phyloP scores from a whole-genome alignment of 2,797 vertebrate species.

The Alouatta caraya region DNA sequence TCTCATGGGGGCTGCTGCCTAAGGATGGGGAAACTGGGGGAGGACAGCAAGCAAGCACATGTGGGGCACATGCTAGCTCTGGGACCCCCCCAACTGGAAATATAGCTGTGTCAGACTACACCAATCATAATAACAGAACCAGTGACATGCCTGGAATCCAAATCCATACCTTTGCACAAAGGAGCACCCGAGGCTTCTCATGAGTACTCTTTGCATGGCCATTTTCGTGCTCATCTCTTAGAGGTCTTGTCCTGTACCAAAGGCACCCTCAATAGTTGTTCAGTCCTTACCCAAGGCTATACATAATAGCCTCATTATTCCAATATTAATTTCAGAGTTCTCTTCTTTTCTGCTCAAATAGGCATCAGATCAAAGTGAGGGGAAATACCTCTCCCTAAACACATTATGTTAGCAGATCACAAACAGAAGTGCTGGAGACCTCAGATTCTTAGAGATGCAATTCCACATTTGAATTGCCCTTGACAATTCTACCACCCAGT shows the following conservation, averaged over 20 bases:
- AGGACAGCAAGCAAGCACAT: neutral
- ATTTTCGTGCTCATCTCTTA: neutral
- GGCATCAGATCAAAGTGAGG: neutral
- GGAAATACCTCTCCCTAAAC: neutral
- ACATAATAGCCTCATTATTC: neutral
- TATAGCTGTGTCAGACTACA: neutral
- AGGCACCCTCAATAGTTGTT: neutral
- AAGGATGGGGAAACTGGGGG: neutral
- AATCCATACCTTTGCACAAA: neutral
- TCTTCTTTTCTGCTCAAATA: neutral
- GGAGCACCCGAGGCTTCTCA: neutral
- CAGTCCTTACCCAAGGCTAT: neutral
- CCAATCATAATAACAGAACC: neutral
- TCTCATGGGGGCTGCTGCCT: neutral
- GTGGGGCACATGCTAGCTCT: neutral
- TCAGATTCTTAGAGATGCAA: neutral
- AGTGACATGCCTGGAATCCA: neutral
- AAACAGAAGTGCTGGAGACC: neutral
- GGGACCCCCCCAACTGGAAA: neutral
- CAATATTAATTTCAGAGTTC: neutral
- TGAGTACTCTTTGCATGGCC: neutral
- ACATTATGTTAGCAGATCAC: neutral
- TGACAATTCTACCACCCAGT: neutral
- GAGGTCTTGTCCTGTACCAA: neutral
- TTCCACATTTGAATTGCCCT: neutral